Evolutionary conservation across 2,888 invertebrate species (phyloP).

Genomic region (Oithona nana): DNA sequence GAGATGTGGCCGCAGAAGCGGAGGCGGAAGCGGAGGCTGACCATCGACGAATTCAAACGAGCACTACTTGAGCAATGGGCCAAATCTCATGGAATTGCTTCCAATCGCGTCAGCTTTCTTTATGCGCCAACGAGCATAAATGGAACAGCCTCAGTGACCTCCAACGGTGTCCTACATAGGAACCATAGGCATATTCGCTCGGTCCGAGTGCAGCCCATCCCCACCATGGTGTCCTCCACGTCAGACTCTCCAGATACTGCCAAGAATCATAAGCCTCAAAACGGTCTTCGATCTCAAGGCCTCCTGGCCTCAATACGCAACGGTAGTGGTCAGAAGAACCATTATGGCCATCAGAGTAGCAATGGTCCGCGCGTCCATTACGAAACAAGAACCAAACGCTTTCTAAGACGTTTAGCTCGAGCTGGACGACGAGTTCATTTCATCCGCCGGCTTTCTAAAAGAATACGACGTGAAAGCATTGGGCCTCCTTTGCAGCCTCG

Average conservation of each 20-base stretch:
- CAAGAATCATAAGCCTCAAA: not conserved
- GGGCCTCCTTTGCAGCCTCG: not conserved
- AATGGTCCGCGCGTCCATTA: not conserved
- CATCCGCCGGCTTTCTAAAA: not conserved
- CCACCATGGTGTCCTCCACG: not conserved
- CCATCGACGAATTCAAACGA: constrained; percentile 6
- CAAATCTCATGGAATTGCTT: not conserved
- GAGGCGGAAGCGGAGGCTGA: constrained; percentile 9
- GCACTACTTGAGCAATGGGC: constrained; percentile 15
- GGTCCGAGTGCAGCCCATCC: not conserved
- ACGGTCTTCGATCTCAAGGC: not conserved
- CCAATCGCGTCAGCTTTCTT: not conserved
- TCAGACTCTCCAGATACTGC: not conserved
- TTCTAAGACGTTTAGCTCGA: not conserved
- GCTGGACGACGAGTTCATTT: not conserved
- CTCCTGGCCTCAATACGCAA: not conserved
- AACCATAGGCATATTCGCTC: not conserved
- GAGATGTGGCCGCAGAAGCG: constrained; percentile 14
- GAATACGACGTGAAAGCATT: not conserved
- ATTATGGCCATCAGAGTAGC: not conserved
- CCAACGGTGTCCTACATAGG: not conserved
- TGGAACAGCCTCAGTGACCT: not conserved
- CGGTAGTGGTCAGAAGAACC: not conserved
- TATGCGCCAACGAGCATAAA: not conserved
- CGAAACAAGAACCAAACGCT: not conserved